Base-by-base conservation (phyloP, 1,140 invertebrate species). In the Babylonia areolata region DNA sequence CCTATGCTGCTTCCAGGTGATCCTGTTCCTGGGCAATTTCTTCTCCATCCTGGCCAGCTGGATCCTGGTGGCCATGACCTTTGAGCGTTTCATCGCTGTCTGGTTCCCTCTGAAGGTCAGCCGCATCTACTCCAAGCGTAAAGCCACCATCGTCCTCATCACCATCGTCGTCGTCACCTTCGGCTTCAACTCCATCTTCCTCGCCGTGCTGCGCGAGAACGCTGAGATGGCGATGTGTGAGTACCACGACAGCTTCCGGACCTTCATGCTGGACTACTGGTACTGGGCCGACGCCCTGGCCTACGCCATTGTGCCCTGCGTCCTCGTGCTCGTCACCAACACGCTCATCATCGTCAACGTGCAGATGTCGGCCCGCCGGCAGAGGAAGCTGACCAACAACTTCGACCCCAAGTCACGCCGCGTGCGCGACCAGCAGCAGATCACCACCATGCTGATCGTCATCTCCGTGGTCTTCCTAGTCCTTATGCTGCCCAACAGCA, bases 51-150 rank as follows among this genome's bases (percentile, higher is more conserved):
- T 90, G 80, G 85, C 91, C 37, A 93, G 90, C 86, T 93, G 92
- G 92, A 89, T 93, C 46, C 84, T 93, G 6, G 92, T 93, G 31
- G 89, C 89, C 73, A 92, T 93, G 91, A 91, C 92, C 6, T 37
- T 90, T 3, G 92, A 93, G 82, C 86, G 92, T 2, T 93, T 91
- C 78, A 86, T 92, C 17, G 92, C 92, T 17, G 90, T 93, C 12
- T 91, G 89, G 88, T 92, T 92, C 42, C 92, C 92, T 0, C 85
- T 93, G 1, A 87, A 89, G 42, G 90, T 93, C 0, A 89, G 87
- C 35, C 88, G 89, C 51, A 84, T 91, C 33, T 93, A 91, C 84
- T 88, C 89, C 28, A 88, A 87, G 37, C 85, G 40, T 37, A 90
- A 88, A n/a, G 89, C 90, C 33, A 51, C 87, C 15, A 31, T 88